These are phyloP conservation scores for Brachionus asplanchnoidis DNA, from an alignment of 1,140 invertebrate genomes.

Conservation along the genomic window DNA sequence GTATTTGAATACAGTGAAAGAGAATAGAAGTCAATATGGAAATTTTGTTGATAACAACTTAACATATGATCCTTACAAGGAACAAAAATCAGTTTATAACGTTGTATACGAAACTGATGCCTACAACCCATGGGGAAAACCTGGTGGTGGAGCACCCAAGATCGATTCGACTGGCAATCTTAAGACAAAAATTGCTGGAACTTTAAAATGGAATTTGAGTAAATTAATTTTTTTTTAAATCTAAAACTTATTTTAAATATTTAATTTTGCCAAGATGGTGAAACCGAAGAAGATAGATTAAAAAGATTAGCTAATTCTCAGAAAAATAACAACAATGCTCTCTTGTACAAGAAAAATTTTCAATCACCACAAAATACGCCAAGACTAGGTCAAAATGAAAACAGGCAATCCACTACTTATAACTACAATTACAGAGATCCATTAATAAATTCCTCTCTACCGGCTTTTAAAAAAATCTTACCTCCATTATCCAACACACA, in stretches of 20 bases:
- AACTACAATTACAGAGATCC: slow-evolving; percentile 36
- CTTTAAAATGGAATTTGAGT: slow-evolving; percentile 40
- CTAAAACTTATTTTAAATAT: background rate
- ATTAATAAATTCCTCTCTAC: background rate
- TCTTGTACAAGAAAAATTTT: slow-evolving; percentile 1
- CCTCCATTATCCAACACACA: background rate
- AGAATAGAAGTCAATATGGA: slow-evolving; percentile 32
- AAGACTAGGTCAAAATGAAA: background rate
- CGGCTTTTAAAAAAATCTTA: background rate
- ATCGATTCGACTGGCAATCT: slow-evolving; percentile 4
- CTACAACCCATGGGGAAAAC: slow-evolving; percentile 40
- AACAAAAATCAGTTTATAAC: slow-evolving; percentile 40
- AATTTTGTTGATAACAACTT: slow-evolving; percentile 32
- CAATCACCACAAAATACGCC: background rate
- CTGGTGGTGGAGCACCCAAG: slow-evolving; percentile 38
- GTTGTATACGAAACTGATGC: slow-evolving; percentile 38
- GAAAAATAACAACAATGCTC: slow-evolving; percentile 24
- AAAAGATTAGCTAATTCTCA: background rate
- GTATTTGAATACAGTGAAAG: slow-evolving; percentile 38
- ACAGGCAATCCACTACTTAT: slow-evolving; percentile 21
- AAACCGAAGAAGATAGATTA: slow-evolving; percentile 21
- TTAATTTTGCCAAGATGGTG: background rate
- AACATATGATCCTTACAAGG: slow-evolving; percentile 38
- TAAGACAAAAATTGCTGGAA: slow-evolving; percentile 19
- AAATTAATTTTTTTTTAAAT: background rate